A percentile compares a stretch with the other conserved stretches of the same genome.
Conservation (phyloP, 2,888 invertebrate genomes). For the Clitarchus hookeri region DNA sequence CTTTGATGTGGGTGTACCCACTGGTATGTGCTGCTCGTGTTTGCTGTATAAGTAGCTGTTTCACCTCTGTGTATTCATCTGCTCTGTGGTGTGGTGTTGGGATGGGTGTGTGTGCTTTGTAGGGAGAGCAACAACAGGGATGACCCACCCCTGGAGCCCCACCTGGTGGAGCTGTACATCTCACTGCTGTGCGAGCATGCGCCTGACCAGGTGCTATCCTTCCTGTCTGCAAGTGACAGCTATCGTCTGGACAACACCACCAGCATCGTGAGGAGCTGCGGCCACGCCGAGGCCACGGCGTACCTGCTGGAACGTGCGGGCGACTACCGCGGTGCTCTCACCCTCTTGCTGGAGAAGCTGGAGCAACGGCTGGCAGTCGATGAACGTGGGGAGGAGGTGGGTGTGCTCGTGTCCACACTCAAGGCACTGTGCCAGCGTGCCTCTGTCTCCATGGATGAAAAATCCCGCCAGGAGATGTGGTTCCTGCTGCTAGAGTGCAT, state of each 20-base stretch:
- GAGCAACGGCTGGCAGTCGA: slow-evolving; percentile 35
- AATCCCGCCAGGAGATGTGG: slow-evolving; percentile 36
- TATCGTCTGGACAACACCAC: slow-evolving; percentile 68
- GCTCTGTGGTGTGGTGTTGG: not conserved
- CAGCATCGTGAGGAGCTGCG: slow-evolving; percentile 51
- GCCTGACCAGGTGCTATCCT: slow-evolving; percentile 59
- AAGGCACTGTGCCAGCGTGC: slow-evolving; percentile 58
- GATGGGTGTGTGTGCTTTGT: slow-evolving; percentile 11
- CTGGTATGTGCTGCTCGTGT: no score
- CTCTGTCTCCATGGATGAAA: slow-evolving; percentile 53
- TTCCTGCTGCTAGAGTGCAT: slow-evolving; percentile 38
- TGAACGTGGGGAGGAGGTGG: slow-evolving; percentile 19
- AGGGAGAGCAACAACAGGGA: slow-evolving; percentile 46
- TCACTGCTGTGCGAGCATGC: slow-evolving; percentile 66
- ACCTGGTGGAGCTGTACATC: slow-evolving; percentile 64
- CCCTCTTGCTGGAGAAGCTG: slow-evolving; percentile 50
- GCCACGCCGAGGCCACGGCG: slow-evolving; percentile 69
- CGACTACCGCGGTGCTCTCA: slow-evolving; percentile 72
- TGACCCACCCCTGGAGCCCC: slow-evolving; percentile 51
- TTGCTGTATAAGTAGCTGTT: no score
- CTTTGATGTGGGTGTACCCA: no score
- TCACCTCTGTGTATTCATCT: no score
- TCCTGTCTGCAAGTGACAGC: slow-evolving; percentile 58
- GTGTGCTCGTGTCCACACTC: slow-evolving; percentile 40
- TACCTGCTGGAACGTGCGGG: slow-evolving; percentile 76